A percentile compares a stretch with the other conserved stretches of the same genome.
Evolutionary conservation across 2,888 invertebrate species (phyloP).

Genomic region (Amphipoea lucens): DNA sequence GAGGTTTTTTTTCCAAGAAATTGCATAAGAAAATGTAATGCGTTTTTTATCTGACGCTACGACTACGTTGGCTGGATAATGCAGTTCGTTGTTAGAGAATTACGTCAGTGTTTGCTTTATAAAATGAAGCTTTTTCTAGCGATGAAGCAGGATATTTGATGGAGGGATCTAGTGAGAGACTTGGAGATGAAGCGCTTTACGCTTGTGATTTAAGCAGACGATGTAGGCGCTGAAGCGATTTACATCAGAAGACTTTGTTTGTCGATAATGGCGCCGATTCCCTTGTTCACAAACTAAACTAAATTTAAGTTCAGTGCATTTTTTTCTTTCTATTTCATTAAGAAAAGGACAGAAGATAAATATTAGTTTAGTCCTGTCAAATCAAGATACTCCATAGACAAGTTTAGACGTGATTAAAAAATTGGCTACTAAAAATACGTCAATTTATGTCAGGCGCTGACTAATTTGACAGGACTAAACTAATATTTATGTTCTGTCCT

Average conservation of each 20-base stretch:
- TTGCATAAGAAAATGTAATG: conserved; percentile 58
- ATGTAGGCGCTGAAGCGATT: neutral
- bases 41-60: conserved; percentile 49
- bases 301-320: too few relatives aligned
- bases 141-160: neutral
- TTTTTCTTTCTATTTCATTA: too few relatives aligned
- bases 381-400: too few relatives aligned
- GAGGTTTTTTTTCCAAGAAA: conserved; percentile 43
- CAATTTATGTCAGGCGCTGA: too few relatives aligned
- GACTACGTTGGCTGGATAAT: conserved; percentile 29
- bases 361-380: too few relatives aligned
- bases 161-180: neutral
- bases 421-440: too few relatives aligned
- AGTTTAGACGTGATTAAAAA: too few relatives aligned
- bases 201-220: neutral
- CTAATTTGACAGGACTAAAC: too few relatives aligned
- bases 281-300: too few relatives aligned
- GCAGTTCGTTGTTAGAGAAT: conserved; percentile 16
- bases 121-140: conserved; percentile 11
- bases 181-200: neutral
- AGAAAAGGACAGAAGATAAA: too few relatives aligned
- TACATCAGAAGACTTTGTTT: neutral
- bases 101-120: conserved; percentile 19
- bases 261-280: too few relatives aligned
- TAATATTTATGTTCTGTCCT: too few relatives aligned